phyloP scores from a whole-genome alignment of 2,888 invertebrate genomes.

The Ephialtes manifestator region DNA sequence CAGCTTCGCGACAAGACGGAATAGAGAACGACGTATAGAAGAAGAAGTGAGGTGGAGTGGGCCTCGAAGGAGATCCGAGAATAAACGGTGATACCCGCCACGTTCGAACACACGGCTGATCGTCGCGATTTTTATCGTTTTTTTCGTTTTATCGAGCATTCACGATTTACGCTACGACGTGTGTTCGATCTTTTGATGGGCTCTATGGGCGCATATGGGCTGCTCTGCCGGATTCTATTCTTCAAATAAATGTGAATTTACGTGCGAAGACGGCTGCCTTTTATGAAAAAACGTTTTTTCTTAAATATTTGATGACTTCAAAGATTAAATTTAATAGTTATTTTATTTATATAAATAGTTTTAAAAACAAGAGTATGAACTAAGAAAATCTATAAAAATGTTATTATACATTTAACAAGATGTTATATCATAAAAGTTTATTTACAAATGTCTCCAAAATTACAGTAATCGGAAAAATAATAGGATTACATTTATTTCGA shows the following conservation, averaged over 20 bases:
- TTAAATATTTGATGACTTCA: neutral
- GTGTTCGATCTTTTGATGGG: neutral
- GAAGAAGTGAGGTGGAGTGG: slow-evolving; percentile 32
- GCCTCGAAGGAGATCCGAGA: slow-evolving; percentile 60
- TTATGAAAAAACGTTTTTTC: too few relatives aligned
- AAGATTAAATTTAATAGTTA: neutral
- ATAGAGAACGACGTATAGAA: slow-evolving; percentile 29
- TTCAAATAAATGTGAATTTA: slow-evolving; percentile 17
- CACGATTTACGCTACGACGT: slow-evolving; percentile 9
- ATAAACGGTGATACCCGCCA: slow-evolving; percentile 58
- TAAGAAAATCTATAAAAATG: too few relatives aligned
- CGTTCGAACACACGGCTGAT: slow-evolving; percentile 43
- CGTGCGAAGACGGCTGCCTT: neutral
- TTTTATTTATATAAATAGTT: too few relatives aligned
- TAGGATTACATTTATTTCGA: too few relatives aligned
- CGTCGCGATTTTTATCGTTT: slow-evolving; percentile 45
- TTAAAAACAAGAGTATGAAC: too few relatives aligned
- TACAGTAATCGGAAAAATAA: too few relatives aligned
- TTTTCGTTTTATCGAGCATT: slow-evolving; percentile 22
- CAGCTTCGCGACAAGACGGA: slow-evolving; percentile 42
- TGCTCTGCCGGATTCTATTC: neutral
- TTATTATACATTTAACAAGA: too few relatives aligned
- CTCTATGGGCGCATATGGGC: neutral
- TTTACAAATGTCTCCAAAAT: too few relatives aligned
- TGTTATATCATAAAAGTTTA: too few relatives aligned